phyloP scores from a whole-genome alignment of 2,797 vertebrate species.

The Gallinago solitaria region DNA sequence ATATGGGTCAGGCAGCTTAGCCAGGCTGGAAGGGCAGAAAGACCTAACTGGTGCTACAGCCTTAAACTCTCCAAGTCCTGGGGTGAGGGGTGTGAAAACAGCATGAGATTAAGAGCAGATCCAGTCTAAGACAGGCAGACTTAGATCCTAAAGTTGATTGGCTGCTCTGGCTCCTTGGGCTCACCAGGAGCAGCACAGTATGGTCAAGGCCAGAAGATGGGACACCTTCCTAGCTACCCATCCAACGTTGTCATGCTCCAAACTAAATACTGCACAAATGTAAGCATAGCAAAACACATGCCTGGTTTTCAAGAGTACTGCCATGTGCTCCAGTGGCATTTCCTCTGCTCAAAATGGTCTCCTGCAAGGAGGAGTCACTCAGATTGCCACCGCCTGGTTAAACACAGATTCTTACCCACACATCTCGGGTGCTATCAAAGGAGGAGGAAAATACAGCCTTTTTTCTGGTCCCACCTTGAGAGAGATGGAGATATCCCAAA shows the following conservation, averaged over 20 bases:
- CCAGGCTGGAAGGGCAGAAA: background rate
- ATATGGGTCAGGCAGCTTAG: background rate
- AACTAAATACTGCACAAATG: background rate
- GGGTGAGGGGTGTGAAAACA: background rate
- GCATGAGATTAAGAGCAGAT: background rate
- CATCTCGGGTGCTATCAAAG: background rate
- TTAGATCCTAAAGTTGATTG: rapidly evolving
- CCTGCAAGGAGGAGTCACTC: background rate
- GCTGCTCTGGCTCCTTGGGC: background rate
- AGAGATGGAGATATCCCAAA: background rate
- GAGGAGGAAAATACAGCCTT: background rate
- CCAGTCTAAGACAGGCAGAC: background rate
- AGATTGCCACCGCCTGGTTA: background rate
- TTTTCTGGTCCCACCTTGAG: background rate
- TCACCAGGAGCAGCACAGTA: background rate
- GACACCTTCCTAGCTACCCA: background rate
- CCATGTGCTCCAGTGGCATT: background rate
- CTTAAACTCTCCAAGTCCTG: background rate
- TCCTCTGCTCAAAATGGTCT: background rate
- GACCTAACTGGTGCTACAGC: background rate
- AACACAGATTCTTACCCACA: background rate
- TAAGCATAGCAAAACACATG: background rate
- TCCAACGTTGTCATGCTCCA: background rate
- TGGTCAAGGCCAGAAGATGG: background rate
- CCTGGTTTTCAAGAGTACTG: background rate